Evolutionary conservation across 2,888 invertebrate species (phyloP), one percentile per base, ranked within the genome.

Genomic region (Platypus cylindrus): DNA sequence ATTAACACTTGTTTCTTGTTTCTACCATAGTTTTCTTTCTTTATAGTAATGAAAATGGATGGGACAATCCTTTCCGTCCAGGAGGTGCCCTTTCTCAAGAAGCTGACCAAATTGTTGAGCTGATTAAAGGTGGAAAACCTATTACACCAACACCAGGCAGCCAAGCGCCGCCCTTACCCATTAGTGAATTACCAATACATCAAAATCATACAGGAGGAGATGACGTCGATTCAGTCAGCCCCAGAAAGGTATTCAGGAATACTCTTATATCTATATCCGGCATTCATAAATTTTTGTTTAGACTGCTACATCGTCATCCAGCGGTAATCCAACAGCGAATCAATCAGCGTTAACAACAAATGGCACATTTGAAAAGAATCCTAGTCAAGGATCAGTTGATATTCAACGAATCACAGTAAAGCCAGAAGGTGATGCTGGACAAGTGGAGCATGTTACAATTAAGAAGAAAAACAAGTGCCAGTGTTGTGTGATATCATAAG

Each of bases 1-100:
- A 15, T 34, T 27, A 15, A 24, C 16, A 4, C 18, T 7, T 17
- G 16, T 24, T 16, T 16, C 12, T 25, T 30, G 8, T 30, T 30
- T 30, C 8, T 32, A 17, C 7, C 15, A 15, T 17, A 8, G 8
- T 13, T 37, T 18, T 14, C 3, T 34, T 36, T 35, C 30, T 24
- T 47, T 68, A 11, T 72, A 94, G 93, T 66, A 82, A 85, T 62
- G 93, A 93, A 61, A 91, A 89, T 58, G 90, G 90, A 46, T 89
- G 91, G 82, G 94, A 95, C 65, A 95, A 94, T 65, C 94, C 94
- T 37, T 95, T 95, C 71, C 79, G 91, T 58, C 93, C 93, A 17
- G 94, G 91, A 54, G 93, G 94, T 41, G 91, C 93, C 65, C 68
- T 95, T 55, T 89, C 89, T 56, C 75, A 83, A 52, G 89, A 94